Conservation (phyloP, 2,888 invertebrate species). For the Aromia moschata region DNA sequence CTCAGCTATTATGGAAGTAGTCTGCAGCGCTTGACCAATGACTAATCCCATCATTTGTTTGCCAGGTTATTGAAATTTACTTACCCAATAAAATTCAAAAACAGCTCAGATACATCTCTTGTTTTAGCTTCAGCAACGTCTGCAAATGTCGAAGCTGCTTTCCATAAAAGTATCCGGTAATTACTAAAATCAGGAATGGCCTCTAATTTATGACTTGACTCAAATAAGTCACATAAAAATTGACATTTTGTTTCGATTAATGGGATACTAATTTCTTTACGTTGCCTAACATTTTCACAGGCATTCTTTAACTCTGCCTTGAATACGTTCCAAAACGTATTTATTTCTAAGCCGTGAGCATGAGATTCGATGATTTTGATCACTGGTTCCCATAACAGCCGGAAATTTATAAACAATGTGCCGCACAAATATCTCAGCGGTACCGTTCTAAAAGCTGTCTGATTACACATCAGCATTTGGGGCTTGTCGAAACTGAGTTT, state of each 20-base stretch:
- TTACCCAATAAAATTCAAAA: slow-evolving; percentile 81
- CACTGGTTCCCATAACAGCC: slow-evolving; percentile 87
- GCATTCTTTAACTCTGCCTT: slow-evolving; percentile 68
- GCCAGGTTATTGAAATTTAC: too few relatives aligned
- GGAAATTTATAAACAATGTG: slow-evolving; percentile 85
- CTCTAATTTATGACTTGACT: slow-evolving; percentile 53
- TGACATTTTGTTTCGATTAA: slow-evolving; percentile 41
- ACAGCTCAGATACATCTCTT: slow-evolving; percentile 79
- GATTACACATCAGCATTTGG: slow-evolving; percentile 65
- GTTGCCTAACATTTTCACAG: slow-evolving; percentile 63
- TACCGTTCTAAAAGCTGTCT: slow-evolving; percentile 70
- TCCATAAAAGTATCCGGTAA: slow-evolving; percentile 84
- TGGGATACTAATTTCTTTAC: slow-evolving; percentile 34
- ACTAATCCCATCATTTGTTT: too few relatives aligned
- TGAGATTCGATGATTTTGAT: slow-evolving; percentile 79
- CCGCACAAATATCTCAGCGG: slow-evolving; percentile 84
- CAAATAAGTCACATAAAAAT: slow-evolving; percentile 51
- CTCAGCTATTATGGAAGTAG: too few relatives aligned
- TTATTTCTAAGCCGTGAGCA: slow-evolving; percentile 69
- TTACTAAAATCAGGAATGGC: slow-evolving; percentile 77
- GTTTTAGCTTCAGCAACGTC: slow-evolving; percentile 83
- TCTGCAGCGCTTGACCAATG: too few relatives aligned
- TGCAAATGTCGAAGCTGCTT: slow-evolving; percentile 77
- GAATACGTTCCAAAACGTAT: slow-evolving; percentile 80
- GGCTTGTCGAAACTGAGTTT: slow-evolving; percentile 74